These are phyloP conservation scores for Xanthorhoe designata DNA, from an alignment of 2,888 invertebrate genomes.

Conservation along the genomic window DNA sequence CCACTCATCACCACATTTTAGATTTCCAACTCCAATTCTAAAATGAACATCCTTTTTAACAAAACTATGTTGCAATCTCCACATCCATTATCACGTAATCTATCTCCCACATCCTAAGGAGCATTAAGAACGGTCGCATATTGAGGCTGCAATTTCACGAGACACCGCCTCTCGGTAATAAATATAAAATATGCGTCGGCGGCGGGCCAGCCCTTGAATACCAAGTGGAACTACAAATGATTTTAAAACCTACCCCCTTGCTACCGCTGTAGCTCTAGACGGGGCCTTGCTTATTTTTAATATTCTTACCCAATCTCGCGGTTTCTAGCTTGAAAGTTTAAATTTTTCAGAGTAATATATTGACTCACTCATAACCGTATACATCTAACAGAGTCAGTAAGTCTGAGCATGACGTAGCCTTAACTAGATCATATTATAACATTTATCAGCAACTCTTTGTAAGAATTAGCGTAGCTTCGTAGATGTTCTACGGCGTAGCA, in stretches of 20 bases:
- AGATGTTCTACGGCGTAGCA: conserved; percentile 22
- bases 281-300: conserved; percentile 24
- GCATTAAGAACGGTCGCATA: conserved; percentile 61
- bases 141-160: conserved; percentile 69
- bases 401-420: too few species aligned
- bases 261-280: conserved; percentile 18
- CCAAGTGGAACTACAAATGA: conserved; percentile 76
- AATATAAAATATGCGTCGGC: conserved; percentile 78
- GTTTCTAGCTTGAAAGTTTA: conserved; percentile 7
- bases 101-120: conserved; percentile 39
- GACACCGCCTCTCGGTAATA: conserved; percentile 68
- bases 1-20: too few species aligned
- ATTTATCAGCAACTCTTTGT: too few species aligned
- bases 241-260: conserved; percentile 60
- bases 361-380: neutral
- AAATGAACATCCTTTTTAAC: conserved; percentile 1
- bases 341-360: neutral
- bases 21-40: neutral
- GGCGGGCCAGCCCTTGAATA: conserved; percentile 63
- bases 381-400: too few species aligned
- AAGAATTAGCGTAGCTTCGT: conserved; percentile 1
- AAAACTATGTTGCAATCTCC: conserved; percentile 25
- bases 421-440: too few species aligned
- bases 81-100: conserved; percentile 48
- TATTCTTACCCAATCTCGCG: conserved; percentile 28